Conservation (phyloP, 2,888 invertebrate genomes). For the Rhabditophanes sp. region DNA sequence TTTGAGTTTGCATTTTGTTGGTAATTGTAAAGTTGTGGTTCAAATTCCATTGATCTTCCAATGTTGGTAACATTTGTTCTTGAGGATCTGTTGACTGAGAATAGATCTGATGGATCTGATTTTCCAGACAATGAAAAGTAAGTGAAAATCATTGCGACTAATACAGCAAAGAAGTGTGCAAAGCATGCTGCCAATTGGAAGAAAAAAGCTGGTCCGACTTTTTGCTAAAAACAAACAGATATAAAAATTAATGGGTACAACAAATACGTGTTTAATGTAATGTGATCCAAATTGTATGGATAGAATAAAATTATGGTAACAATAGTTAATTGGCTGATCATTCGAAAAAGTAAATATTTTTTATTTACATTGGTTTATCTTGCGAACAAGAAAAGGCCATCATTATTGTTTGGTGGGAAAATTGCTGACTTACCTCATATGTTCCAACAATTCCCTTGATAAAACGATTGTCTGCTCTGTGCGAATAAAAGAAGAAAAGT, state of each 20-base stretch:
- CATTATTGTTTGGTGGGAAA: too few relatives aligned
- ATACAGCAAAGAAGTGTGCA: slow-evolving; percentile 35
- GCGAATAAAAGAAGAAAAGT: slow-evolving; percentile 41
- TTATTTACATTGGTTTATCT: too few relatives aligned
- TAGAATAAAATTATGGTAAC: too few relatives aligned
- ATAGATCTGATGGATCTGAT: slow-evolving; percentile 25
- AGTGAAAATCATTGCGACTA: slow-evolving; percentile 35
- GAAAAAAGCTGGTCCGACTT: slow-evolving; percentile 41
- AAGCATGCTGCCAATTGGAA: slow-evolving; percentile 40
- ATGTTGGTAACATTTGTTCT: slow-evolving; percentile 42
- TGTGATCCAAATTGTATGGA: too few relatives aligned
- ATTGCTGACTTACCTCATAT: slow-evolving; percentile 28
- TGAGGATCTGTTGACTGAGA: slow-evolving; percentile 30
- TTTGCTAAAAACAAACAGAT: slow-evolving; percentile 22
- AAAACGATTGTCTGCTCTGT: slow-evolving; percentile 40
- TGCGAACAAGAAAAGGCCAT: too few relatives aligned
- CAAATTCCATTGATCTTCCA: slow-evolving; percentile 42
- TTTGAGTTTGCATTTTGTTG: slow-evolving; percentile 23
- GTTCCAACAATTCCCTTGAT: slow-evolving; percentile 43
- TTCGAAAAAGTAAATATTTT: too few relatives aligned
- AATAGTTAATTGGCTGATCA: too few relatives aligned
- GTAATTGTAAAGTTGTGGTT: slow-evolving; percentile 16
- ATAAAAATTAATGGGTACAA: slow-evolving; percentile 1
- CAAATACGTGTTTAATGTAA: neutral
- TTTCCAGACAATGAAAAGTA: slow-evolving; percentile 32